A percentile compares a stretch with the other conserved stretches of the same genome.
Conservation (phyloP, 2,113 vertebrate species). For the Chionis minor region DNA sequence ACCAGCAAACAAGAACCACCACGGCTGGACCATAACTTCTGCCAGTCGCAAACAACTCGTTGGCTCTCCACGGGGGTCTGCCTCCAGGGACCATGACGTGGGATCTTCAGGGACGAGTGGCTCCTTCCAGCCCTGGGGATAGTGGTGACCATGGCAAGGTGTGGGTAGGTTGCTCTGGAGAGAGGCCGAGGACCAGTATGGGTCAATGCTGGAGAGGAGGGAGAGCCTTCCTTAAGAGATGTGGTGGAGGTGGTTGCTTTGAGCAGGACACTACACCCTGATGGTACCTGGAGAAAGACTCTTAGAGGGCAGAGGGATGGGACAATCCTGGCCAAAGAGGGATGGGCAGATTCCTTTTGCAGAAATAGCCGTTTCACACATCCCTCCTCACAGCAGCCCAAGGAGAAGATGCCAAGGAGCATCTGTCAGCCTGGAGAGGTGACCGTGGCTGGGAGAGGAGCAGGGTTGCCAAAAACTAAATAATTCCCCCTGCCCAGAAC, state of each 20-base stretch:
- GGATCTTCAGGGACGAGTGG: neutral
- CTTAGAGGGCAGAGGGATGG: neutral
- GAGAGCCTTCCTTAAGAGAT: neutral
- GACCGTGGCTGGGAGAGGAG: neutral
- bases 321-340: neutral
- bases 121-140: neutral
- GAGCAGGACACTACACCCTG: neutral
- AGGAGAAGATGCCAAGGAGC: neutral
- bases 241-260: neutral
- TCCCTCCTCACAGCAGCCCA: neutral
- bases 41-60: accelerated
- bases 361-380: neutral
- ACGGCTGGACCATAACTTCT: neutral
- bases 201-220: neutral
- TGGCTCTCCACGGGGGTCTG: neutral
- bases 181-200: neutral
- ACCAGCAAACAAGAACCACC: neutral
- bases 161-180: neutral
- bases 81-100: neutral
- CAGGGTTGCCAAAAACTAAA: neutral
- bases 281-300: neutral
- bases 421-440: neutral
- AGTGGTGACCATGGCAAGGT: neutral
- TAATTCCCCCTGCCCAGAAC: neutral
- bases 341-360: neutral